phyloP scores from a whole-genome alignment of 1,140 invertebrate genomes.

The Colletes gigas region DNA sequence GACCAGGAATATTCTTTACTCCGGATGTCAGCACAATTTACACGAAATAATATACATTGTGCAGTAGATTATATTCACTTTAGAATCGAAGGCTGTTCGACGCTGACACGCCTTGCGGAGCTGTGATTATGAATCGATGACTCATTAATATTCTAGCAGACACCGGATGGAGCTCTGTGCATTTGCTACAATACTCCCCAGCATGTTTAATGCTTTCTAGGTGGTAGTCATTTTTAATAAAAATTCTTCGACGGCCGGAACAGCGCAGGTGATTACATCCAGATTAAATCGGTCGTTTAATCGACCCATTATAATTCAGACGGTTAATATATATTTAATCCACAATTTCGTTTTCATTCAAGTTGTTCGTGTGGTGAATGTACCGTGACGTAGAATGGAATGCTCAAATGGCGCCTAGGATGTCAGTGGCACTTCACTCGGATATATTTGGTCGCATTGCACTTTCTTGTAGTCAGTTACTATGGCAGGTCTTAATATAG shows the following conservation, averaged over 20 bases:
- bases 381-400: too few species aligned
- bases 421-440: background rate
- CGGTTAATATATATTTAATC: background rate
- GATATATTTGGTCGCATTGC: conserved; percentile 7
- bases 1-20: background rate
- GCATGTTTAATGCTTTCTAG: background rate
- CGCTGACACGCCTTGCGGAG: background rate
- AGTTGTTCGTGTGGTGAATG: background rate
- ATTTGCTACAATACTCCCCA: too few species aligned
- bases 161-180: too few species aligned
- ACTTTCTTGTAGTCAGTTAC: background rate
- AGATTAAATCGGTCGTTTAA: too few species aligned
- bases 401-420: background rate
- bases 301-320: too few species aligned
- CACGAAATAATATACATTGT: background rate
- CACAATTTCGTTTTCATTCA: background rate
- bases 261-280: background rate
- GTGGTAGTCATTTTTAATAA: background rate
- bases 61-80: background rate
- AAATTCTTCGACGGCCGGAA: background rate
- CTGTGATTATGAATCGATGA: background rate
- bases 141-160: background rate
- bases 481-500: conserved; percentile 6
- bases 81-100: too few species aligned
- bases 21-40: background rate